These are phyloP conservation scores for Kryptolebias marmoratus DNA, from an alignment of 2,113 vertebrate species.

Conservation along the genomic window DNA sequence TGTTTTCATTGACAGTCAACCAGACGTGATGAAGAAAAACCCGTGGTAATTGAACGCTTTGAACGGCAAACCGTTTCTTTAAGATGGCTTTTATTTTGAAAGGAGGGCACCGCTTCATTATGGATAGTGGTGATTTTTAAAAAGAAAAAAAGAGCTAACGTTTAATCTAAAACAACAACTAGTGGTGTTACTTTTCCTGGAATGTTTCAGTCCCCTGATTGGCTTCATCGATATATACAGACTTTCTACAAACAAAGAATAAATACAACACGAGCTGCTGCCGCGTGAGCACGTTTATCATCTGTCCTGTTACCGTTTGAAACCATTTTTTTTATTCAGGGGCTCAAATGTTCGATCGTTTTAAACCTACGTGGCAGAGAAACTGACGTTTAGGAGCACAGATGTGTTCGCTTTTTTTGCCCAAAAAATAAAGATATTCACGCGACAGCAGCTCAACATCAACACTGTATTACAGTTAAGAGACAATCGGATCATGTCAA, in stretches of 20 bases:
- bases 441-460: conserved; percentile 58
- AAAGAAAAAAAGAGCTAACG: not conserved
- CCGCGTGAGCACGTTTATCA: conserved; percentile 22
- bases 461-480: conserved; percentile 69
- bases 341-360: not conserved
- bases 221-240: conserved; percentile 72
- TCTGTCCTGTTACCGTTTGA: not conserved
- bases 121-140: conserved; percentile 31
- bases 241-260: conserved; percentile 75
- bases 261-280: conserved; percentile 75
- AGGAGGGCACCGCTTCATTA: not conserved
- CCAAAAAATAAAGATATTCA: not conserved
- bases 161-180: conserved; percentile 25
- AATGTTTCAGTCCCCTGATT: conserved; percentile 57
- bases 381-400: not conserved
- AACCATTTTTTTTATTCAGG: not conserved
- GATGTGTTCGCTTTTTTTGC: not conserved
- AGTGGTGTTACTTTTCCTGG: conserved; percentile 56
- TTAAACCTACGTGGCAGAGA: no score
- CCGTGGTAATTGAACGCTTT: not conserved
- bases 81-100: not conserved
- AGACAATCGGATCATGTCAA: conserved; percentile 54
- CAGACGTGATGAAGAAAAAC: conserved; percentile 13
- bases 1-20: conserved; percentile 1
- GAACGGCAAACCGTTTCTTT: not conserved